Evolutionary conservation across 2,888 invertebrate genomes (phyloP).

Genomic region (Lottia gigantea): DNA sequence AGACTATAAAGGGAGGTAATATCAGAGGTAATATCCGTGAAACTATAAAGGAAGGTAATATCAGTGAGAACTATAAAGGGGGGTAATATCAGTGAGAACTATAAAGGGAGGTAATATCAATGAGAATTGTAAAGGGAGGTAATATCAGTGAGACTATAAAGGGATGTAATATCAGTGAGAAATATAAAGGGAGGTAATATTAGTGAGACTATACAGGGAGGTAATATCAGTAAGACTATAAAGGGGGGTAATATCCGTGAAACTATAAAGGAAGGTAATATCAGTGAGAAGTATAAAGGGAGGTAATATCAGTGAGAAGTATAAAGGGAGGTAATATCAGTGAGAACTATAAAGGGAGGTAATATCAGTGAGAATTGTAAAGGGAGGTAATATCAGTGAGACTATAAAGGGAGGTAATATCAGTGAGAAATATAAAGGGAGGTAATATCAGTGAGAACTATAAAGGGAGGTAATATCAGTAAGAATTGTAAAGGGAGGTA

Average conservation of each 20-base stretch:
- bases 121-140: not conserved
- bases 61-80: not conserved
- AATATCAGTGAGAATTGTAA: not conserved
- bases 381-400: slow-evolving; percentile 5
- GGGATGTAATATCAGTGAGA: no score
- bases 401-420: not conserved
- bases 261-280: no score
- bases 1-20: not conserved
- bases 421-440: not conserved
- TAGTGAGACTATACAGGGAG: no score
- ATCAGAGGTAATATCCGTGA: not conserved
- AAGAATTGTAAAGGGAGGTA: slow-evolving; percentile 8
- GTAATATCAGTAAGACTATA: no score
- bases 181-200: no score
- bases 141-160: slow-evolving; percentile 21
- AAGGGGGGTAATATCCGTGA: no score
- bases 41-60: not conserved
- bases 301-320: no score
- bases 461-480: not conserved
- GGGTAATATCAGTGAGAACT: not conserved
- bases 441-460: not conserved
- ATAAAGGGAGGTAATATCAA: not conserved
- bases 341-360: not conserved
- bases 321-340: not conserved
- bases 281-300: no score